A percentile compares a stretch with the other conserved stretches of the same genome.
phyloP scores from a whole-genome alignment of 2,113 vertebrate species.

The Cheirogaleus medius region DNA sequence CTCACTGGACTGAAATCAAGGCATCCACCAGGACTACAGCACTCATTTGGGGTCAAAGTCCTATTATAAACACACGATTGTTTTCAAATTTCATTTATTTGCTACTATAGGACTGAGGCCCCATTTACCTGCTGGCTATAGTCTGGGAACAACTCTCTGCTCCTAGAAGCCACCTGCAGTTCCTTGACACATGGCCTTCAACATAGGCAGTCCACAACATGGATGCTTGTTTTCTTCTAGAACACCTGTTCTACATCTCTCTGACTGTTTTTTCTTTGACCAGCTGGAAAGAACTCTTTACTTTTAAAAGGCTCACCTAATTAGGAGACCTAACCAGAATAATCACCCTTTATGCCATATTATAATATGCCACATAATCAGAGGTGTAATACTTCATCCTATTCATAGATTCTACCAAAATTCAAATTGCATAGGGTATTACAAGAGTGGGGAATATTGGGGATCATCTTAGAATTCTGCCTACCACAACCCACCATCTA shows the following conservation, averaged over 20 bases:
- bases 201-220: not conserved
- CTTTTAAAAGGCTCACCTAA: not conserved
- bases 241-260: not conserved
- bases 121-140: not conserved
- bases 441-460: not conserved
- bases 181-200: not conserved
- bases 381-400: not conserved
- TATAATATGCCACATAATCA: not conserved
- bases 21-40: not conserved
- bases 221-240: not conserved
- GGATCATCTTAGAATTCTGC: not conserved
- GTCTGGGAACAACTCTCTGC: not conserved
- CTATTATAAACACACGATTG: not conserved
- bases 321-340: not conserved
- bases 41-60: not conserved
- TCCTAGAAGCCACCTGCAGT: not conserved
- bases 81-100: conserved; percentile 9
- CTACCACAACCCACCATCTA: not conserved
- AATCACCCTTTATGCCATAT: not conserved
- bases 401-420: not conserved
- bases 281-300: not conserved
- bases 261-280: not conserved
- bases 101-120: not conserved
- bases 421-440: not conserved
- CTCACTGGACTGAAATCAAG: not conserved